Evolutionary conservation across 1,140 invertebrate genomes (phyloP).

Genomic region (Metopolophium dirhodum): DNA sequence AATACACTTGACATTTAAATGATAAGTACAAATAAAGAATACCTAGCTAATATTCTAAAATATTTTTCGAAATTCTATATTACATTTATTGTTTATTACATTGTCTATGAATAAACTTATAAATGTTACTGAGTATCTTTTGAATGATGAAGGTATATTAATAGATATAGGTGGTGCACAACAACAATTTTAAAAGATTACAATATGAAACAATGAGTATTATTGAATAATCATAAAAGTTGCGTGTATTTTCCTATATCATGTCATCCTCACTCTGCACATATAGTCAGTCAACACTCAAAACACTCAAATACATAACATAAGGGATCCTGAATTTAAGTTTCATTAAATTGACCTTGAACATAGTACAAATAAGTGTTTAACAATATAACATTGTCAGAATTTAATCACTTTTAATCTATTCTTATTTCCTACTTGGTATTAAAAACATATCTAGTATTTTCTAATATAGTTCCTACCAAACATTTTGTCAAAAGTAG

Average conservation of each 20-base stretch:
- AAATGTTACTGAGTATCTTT: not conserved
- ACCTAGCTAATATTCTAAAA: not conserved
- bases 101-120: not conserved
- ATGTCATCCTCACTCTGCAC: not conserved
- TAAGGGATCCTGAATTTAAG: not conserved
- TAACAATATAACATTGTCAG: not conserved
- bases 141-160: not conserved
- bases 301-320: not conserved
- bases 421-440: not conserved
- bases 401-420: not conserved
- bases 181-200: not conserved
- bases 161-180: not conserved
- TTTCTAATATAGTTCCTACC: too few relatives aligned
- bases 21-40: not conserved
- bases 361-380: not conserved
- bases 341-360: slow-evolving; percentile 46
- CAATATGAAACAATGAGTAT: not conserved
- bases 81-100: not conserved
- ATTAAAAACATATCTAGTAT: not conserved
- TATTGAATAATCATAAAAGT: not conserved
- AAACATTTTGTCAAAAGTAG: not conserved
- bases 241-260: not conserved
- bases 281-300: not conserved
- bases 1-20: slow-evolving; percentile 38
- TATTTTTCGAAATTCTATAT: not conserved